These are phyloP conservation scores for Polypterus bichir DNA, from an alignment of 2,113 vertebrate species.

Conservation along the genomic window DNA sequence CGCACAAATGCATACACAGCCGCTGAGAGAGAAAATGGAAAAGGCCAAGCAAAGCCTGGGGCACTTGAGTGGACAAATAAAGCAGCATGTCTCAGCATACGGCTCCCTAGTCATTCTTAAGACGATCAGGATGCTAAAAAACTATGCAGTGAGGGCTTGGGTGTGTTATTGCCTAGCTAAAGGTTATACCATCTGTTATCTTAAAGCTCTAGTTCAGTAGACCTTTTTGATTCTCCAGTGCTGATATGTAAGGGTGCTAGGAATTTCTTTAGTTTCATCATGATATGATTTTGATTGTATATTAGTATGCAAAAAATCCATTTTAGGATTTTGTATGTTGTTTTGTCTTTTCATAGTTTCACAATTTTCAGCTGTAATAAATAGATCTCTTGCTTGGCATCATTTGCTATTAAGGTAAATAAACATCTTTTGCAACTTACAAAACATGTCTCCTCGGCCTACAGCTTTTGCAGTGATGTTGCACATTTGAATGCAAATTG, in stretches of 20 bases:
- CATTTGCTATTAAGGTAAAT: too few relatives aligned
- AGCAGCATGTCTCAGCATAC: background rate
- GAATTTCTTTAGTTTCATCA: too few relatives aligned
- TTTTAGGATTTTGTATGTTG: too few relatives aligned
- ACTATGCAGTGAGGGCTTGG: background rate
- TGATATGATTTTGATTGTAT: too few relatives aligned
- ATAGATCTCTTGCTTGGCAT: too few relatives aligned
- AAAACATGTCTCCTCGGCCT: too few relatives aligned
- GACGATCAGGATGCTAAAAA: background rate
- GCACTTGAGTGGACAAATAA: background rate
- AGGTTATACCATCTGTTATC: slow-evolving; percentile 13
- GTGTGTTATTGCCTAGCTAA: slow-evolving; percentile 1
- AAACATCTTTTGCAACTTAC: too few relatives aligned
- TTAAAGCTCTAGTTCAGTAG: slow-evolving; percentile 36
- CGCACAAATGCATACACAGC: slow-evolving; percentile 24
- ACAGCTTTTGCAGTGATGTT: too few relatives aligned
- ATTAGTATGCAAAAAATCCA: too few relatives aligned
- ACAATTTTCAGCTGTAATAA: too few relatives aligned
- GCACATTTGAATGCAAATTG: too few relatives aligned
- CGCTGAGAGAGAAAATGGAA: slow-evolving; percentile 25
- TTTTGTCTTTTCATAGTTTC: too few relatives aligned
- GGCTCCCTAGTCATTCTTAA: slow-evolving; percentile 2
- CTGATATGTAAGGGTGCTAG: slow-evolving; percentile 33
- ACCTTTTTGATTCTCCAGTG: slow-evolving; percentile 29
- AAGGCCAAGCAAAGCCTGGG: slow-evolving; percentile 4